phyloP scores from a whole-genome alignment of 2,797 vertebrate genomes.

The Eulemur rubriventer region DNA sequence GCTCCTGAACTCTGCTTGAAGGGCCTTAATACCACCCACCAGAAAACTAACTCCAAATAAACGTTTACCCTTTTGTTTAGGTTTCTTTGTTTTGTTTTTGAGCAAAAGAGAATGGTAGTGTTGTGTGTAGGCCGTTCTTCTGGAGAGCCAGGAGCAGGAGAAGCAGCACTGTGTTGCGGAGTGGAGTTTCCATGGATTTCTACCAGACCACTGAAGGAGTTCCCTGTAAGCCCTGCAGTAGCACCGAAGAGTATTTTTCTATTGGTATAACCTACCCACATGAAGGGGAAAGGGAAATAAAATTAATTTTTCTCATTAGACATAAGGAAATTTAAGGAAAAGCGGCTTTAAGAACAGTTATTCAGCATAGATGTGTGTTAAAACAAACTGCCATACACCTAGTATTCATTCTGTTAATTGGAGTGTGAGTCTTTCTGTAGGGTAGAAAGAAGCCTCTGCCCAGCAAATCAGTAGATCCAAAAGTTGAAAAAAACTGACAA shows the following conservation, averaged over 20 bases:
- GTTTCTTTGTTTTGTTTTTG: conserved; percentile 90
- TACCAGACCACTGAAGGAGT: conserved; percentile 78
- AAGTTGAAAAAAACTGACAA: conserved; percentile 78
- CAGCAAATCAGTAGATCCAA: conserved; percentile 82
- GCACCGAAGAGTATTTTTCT: conserved; percentile 91
- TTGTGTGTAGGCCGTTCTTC: conserved; percentile 87
- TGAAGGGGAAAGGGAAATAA: conserved; percentile 84
- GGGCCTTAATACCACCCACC: conserved; percentile 85
- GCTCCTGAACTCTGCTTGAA: conserved; percentile 96
- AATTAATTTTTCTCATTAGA: conserved; percentile 85
- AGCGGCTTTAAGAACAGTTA: conserved; percentile 85
- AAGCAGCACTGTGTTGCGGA: conserved; percentile 80
- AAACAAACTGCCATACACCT: conserved; percentile 85
- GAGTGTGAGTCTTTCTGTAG: conserved; percentile 83
- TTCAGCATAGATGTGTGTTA: conserved; percentile 83
- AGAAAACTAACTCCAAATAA: conserved; percentile 90
- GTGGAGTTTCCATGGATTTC: conserved; percentile 77
- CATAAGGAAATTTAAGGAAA: conserved; percentile 81
- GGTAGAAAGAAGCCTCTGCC: conserved; percentile 82
- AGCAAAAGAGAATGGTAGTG: conserved; percentile 88
- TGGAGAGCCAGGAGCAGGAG: conserved; percentile 81
- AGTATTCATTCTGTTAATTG: conserved; percentile 85
- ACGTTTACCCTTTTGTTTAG: conserved; percentile 90
- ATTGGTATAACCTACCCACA: conserved; percentile 83
- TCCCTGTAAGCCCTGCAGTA: conserved; percentile 81